Percentiles rank a stretch among this genome's conserved stretches.
These are phyloP conservation scores for Mus pahari DNA, from an alignment of 2,113 vertebrate species.

Conservation along the genomic window DNA sequence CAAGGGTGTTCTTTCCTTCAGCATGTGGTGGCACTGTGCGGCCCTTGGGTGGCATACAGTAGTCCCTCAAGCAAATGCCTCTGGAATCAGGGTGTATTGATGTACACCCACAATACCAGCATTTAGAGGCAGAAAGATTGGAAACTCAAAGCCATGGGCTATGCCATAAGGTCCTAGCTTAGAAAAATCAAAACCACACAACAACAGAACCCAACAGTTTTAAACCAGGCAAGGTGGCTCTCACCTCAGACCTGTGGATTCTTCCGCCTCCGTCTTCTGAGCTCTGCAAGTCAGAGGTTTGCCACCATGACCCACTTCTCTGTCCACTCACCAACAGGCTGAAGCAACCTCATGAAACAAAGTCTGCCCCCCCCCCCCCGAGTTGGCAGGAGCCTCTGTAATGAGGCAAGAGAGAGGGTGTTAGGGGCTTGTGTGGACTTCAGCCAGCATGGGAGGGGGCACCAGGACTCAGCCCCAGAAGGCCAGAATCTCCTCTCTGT, in stretches of 20 bases:
- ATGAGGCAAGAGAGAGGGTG: background rate
- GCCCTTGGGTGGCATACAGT: background rate
- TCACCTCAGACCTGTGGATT: background rate
- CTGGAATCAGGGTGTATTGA: background rate
- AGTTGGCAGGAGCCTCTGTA: background rate
- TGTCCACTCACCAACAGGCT: background rate
- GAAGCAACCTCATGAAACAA: background rate
- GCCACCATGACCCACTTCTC: background rate
- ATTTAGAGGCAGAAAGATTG: background rate
- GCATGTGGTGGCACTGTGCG: background rate
- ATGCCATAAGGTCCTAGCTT: background rate
- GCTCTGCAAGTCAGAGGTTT: too few relatives aligned
- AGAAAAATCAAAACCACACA: background rate
- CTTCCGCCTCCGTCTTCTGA: background rate
- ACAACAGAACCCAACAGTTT: background rate
- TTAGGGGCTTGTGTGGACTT: background rate
- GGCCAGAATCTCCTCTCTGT: background rate
- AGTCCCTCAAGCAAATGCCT: background rate
- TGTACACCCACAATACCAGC: background rate
- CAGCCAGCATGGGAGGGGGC: background rate
- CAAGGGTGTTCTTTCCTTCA: background rate
- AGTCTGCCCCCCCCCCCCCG: background rate
- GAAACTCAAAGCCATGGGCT: background rate
- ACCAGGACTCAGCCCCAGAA: background rate
- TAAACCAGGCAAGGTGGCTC: background rate